A percentile compares a stretch with the other conserved stretches of the same genome.
Evolutionary conservation across 2,113 vertebrate genomes (phyloP).

Genomic region (Nyctereutes procyonoides): DNA sequence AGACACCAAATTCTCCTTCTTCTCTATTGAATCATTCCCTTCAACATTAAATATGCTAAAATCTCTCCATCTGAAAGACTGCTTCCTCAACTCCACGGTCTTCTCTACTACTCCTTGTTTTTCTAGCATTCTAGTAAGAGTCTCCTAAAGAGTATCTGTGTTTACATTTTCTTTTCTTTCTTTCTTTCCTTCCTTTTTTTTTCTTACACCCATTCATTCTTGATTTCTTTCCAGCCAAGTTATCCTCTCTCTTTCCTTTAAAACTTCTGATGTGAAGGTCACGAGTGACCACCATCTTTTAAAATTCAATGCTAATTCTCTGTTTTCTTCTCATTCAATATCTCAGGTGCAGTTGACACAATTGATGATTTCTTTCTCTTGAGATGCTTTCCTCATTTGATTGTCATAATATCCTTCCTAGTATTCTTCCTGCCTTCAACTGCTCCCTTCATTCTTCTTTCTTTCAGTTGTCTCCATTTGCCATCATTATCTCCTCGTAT

Average conservation of each 20-base stretch:
- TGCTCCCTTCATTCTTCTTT: background rate
- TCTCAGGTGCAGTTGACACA: background rate
- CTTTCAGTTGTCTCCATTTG: background rate
- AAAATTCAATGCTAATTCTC: background rate
- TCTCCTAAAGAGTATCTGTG: background rate
- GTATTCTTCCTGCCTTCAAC: background rate
- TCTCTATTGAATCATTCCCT: background rate
- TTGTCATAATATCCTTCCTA: background rate
- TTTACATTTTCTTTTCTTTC: background rate
- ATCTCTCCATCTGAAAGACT: background rate
- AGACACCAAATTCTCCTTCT: background rate
- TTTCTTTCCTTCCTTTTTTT: too few species aligned
- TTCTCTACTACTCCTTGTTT: background rate
- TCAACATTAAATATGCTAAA: background rate
- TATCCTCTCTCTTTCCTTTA: background rate
- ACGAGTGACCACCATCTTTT: background rate
- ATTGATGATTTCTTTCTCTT: background rate
- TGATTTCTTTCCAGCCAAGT: background rate
- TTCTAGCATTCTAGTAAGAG: background rate
- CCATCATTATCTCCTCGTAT: background rate
- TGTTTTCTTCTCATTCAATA: background rate
- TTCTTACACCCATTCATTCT: background rate
- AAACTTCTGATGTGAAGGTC: background rate
- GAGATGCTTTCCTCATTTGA: background rate
- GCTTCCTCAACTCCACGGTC: background rate